Percentiles rank a stretch among this genome's conserved stretches.
These are phyloP conservation scores for Ceratina australensis DNA, from an alignment of 1,140 invertebrate species.

Conservation along the genomic window DNA sequence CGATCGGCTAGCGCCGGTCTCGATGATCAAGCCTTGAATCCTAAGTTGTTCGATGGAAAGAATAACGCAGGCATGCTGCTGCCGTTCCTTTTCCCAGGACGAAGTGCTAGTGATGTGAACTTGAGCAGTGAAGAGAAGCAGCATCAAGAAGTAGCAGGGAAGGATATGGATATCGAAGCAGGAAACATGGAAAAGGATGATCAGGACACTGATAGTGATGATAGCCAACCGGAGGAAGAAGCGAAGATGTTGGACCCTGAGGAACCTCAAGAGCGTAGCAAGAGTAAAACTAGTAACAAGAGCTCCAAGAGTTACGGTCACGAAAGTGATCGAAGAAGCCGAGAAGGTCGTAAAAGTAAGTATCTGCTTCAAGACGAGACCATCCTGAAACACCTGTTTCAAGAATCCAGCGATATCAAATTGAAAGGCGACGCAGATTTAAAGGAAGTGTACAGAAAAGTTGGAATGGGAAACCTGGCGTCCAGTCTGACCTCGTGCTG, in stretches of 20 bases:
- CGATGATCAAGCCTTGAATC: constrained; percentile 76
- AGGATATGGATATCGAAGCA: constrained; percentile 80
- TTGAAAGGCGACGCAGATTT: constrained; percentile 78
- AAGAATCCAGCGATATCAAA: constrained; percentile 70
- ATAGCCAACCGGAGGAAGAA: constrained; percentile 79
- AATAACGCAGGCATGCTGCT: constrained; percentile 79
- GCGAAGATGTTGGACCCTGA: constrained; percentile 71
- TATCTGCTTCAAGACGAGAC: constrained; percentile 72
- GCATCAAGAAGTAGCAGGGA: constrained; percentile 79
- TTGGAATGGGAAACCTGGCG: constrained; percentile 67
- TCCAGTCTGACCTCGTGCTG: constrained; percentile 72
- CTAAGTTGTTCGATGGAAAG: constrained; percentile 79
- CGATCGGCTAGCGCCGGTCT: constrained; percentile 79
- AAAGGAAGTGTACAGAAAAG: constrained; percentile 67
- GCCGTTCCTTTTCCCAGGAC: constrained; percentile 79
- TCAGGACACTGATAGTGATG: constrained; percentile 77
- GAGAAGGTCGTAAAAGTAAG: constrained; percentile 71
- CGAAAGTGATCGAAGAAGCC: constrained; percentile 57
- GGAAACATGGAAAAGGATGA: constrained; percentile 72
- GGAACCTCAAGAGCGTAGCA: constrained; percentile 64
- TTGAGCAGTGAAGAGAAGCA: constrained; percentile 77
- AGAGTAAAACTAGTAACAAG: constrained; percentile 72
- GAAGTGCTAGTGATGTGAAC: constrained; percentile 80
- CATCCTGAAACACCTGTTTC: constrained; percentile 77
- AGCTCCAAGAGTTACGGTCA: constrained; percentile 66